phyloP scores from a whole-genome alignment of 2,113 vertebrate genomes.

The Cairina moschata region DNA sequence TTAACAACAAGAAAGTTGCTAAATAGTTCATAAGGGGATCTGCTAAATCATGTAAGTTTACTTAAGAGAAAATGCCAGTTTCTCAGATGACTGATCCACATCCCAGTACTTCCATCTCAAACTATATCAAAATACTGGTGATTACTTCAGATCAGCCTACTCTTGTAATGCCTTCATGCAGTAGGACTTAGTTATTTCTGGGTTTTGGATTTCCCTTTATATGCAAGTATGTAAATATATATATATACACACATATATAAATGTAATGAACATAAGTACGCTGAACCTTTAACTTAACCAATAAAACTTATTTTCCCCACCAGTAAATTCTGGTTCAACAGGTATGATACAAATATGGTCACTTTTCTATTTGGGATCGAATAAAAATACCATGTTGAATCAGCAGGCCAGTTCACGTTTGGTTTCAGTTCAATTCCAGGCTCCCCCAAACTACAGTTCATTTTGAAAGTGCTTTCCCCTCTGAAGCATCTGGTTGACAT shows the following conservation, averaged over 20 bases:
- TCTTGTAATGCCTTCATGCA: not conserved
- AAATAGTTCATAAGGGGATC: not conserved
- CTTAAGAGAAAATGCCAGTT: not conserved
- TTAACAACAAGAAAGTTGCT: not conserved
- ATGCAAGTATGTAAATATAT: no score
- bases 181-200: not conserved
- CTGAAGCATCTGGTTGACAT: not conserved
- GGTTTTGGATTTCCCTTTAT: not conserved
- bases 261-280: not conserved
- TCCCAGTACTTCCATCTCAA: not conserved
- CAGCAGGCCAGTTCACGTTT: not conserved
- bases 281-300: not conserved
- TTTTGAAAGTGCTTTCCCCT: not conserved
- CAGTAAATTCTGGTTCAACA: not conserved
- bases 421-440: not conserved
- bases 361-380: not conserved
- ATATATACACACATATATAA: rapidly evolving
- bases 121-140: not conserved
- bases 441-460: not conserved
- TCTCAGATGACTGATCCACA: not conserved
- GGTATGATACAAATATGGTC: not conserved
- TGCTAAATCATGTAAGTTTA: not conserved
- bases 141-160: not conserved
- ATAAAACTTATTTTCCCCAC: not conserved
- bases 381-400: not conserved